phyloP scores from a whole-genome alignment of 2,888 invertebrate species.

The Athrips mouffetella region DNA sequence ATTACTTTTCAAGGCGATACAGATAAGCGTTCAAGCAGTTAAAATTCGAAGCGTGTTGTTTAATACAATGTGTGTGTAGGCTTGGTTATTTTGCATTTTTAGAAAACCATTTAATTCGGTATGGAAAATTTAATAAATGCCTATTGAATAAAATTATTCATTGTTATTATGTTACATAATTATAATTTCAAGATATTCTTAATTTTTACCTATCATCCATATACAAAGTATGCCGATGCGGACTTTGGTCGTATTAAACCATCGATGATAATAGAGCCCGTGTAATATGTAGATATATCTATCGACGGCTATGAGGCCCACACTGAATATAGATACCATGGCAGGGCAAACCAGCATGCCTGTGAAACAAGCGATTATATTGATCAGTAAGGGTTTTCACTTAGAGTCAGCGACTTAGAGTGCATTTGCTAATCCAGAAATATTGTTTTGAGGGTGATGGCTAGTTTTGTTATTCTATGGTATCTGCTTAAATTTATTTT shows the following conservation, averaged over 20 bases:
- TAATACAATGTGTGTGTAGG: not conserved
- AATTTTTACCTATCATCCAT: conserved; percentile 80
- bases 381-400: too few species aligned
- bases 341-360: conserved; percentile 81
- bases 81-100: too few species aligned
- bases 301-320: conserved; percentile 81
- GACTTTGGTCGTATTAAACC: conserved; percentile 78
- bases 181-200: too few species aligned
- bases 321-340: conserved; percentile 80
- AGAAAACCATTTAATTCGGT: too few species aligned
- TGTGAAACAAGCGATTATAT: too few species aligned
- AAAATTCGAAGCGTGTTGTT: not conserved
- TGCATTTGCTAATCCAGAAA: too few species aligned
- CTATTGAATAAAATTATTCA: not conserved
- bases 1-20: conserved; percentile 1
- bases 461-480: too few species aligned
- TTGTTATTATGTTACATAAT: not conserved
- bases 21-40: not conserved
- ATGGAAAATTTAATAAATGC: too few species aligned
- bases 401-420: too few species aligned
- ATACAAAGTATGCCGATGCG: conserved; percentile 73
- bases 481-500: too few species aligned
- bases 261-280: conserved; percentile 80
- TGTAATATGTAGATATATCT: conserved; percentile 81
- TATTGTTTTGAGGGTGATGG: too few species aligned